A percentile compares a stretch with the other conserved stretches of the same genome.
Conservation (phyloP, 2,797 vertebrate species). For the Loriculus beryllinus region DNA sequence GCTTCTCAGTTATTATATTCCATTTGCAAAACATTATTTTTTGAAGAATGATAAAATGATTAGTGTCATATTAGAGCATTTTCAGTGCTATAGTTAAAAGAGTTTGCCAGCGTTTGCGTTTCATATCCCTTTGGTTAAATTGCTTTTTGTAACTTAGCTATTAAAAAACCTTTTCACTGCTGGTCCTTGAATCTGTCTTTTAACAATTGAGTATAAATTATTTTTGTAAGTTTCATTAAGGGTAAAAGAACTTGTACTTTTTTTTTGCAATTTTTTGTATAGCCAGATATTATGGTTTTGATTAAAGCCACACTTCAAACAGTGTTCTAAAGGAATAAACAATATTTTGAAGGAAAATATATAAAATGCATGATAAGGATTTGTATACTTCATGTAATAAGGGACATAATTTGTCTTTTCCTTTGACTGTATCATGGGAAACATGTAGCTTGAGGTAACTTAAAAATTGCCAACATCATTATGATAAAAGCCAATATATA, state of each 20-base stretch:
- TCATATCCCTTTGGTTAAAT: slow-evolving; percentile 5
- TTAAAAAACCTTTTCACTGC: neutral
- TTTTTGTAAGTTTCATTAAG: neutral
- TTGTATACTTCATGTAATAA: neutral
- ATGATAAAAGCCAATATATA: neutral
- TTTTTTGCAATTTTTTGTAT: neutral
- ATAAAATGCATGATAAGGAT: neutral
- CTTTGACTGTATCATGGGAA: neutral
- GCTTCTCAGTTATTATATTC: slow-evolving; percentile 16
- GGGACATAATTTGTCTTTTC: neutral
- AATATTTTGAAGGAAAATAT: neutral
- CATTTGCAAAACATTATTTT: slow-evolving; percentile 4
- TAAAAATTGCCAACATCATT: neutral
- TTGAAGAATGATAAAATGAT: slow-evolving; percentile 30
- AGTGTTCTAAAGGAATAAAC: neutral
- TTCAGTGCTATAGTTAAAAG: neutral
- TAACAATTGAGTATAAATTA: neutral
- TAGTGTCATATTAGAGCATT: slow-evolving; percentile 10
- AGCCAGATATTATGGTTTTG: neutral
- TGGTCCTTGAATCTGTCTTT: neutral
- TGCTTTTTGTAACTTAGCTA: neutral
- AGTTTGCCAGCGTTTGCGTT: slow-evolving; percentile 5
- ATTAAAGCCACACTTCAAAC: neutral
- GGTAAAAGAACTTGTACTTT: neutral
- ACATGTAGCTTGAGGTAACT: neutral